Evolutionary conservation across 2,888 invertebrate species (phyloP).

Genomic region (Nemotelus pantherinus): DNA sequence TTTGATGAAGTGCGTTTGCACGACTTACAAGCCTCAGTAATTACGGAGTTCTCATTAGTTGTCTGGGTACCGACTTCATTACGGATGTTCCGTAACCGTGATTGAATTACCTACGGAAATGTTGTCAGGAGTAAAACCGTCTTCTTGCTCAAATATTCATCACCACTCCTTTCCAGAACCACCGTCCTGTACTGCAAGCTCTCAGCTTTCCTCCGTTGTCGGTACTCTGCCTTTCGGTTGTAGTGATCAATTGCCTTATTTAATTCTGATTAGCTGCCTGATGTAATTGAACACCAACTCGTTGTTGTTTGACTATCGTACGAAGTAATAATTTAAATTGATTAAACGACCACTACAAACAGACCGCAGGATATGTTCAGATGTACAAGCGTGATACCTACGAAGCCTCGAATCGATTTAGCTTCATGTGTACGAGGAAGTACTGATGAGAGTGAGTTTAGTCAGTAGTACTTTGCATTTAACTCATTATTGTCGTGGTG

Average conservation of each 20-base stretch:
- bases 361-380: conserved; percentile 29
- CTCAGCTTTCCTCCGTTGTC: neutral
- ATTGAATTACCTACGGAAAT: conserved; percentile 4
- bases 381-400: neutral
- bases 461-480: conserved; percentile 33
- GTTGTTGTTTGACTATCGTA: conserved; percentile 9
- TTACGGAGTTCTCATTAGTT: neutral
- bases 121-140: conserved; percentile 4
- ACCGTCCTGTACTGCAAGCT: neutral
- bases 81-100: conserved; percentile 12
- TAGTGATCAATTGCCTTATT: conserved; percentile 39
- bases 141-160: conserved; percentile 16
- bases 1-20: too few relatives aligned
- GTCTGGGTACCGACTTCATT: neutral
- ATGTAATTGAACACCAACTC: conserved; percentile 28
- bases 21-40: neutral
- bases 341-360: conserved; percentile 34
- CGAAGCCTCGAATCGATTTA: conserved; percentile 22
- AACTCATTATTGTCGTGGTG: conserved; percentile 30
- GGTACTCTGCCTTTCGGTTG: neutral
- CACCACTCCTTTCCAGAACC: neutral
- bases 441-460: neutral
- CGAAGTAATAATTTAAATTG: conserved; percentile 43
- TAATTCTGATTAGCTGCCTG: conserved; percentile 30
- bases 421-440: neutral